Evolutionary conservation across 2,888 invertebrate genomes (phyloP), one percentile per base, ranked within the genome.

Genomic region (Macrophya annulata): DNA sequence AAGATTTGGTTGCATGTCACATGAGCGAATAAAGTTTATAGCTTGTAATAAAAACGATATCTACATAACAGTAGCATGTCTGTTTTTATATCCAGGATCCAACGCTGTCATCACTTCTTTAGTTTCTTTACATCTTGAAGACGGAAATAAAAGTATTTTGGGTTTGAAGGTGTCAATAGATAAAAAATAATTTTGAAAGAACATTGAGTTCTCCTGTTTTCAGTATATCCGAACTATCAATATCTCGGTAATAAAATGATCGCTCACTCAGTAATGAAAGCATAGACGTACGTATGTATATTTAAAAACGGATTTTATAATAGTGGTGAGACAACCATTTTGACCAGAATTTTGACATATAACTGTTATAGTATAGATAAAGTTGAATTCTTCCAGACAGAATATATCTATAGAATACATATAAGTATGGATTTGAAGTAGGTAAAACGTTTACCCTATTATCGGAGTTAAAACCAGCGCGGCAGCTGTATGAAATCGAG

Each of bases 21-120:
- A 81, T 40, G 40, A 43, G 81, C 12, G 59, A 81, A 81, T 81
- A 43, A 81, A 81, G 81, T 81, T 81, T 81, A 81, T 51, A 43
- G 21, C 81, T 62, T 17, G 62, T 62, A 81, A 62, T 81, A 81
- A 81, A 81, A 81, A 62, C 62, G 62, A 81, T 62, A 62, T 62
- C 12, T 62, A 43, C 21, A 59, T 45, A 62, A 81, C 51, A 43
- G 59, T 43, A 81, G 81, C 62, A 43, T n/a, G 62, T 81, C 62
- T 25, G 59, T 81, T 81, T 62, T 81, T 43, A 81, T 62, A 62
- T 40, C 43, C 25, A 43, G 40, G 59, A 62, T 25, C n/a, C 81
- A 10, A 40, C 17, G 17, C 21, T 81, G 43, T 43, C 81, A 21
- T 81, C 37, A 43, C 59, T 81, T 62, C 12, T 81, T 62, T 62